Conservation (phyloP, 2,888 invertebrate genomes). For the Pandemis heparana region DNA sequence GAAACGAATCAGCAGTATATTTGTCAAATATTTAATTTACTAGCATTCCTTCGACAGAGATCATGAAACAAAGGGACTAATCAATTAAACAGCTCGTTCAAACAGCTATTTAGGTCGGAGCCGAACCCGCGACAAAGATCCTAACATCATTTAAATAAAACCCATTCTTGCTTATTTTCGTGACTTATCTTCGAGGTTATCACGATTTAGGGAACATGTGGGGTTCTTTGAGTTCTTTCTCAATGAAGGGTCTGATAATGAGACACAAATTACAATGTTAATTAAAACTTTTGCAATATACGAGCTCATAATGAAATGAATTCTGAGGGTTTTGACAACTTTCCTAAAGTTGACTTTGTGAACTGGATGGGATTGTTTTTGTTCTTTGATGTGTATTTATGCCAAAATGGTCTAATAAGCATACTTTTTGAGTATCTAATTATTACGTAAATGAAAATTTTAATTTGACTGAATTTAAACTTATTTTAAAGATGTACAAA, state of each 20-base stretch:
- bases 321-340: conserved; percentile 6
- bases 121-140: conserved; percentile 18
- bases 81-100: conserved; percentile 16
- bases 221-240: conserved; percentile 21
- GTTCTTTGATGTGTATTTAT: conserved; percentile 8
- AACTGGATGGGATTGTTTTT: conserved; percentile 29
- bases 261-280: conserved; percentile 32
- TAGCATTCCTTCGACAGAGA: neutral
- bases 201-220: conserved; percentile 46
- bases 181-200: conserved; percentile 47
- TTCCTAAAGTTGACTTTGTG: conserved; percentile 22
- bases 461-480: too few relatives aligned
- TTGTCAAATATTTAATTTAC: neutral
- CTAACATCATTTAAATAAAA: neutral
- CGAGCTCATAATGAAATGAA: conserved; percentile 23
- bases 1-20: neutral
- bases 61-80: conserved; percentile 3
- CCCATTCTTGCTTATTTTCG: conserved; percentile 31
- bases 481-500: too few relatives aligned
- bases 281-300: conserved; percentile 37
- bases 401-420: neutral
- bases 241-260: conserved; percentile 25
- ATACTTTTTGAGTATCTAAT: neutral
- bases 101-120: conserved; percentile 37
- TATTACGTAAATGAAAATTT: too few relatives aligned